Conservation (phyloP, 2,888 invertebrate genomes). For the Electrophaes corylata region DNA sequence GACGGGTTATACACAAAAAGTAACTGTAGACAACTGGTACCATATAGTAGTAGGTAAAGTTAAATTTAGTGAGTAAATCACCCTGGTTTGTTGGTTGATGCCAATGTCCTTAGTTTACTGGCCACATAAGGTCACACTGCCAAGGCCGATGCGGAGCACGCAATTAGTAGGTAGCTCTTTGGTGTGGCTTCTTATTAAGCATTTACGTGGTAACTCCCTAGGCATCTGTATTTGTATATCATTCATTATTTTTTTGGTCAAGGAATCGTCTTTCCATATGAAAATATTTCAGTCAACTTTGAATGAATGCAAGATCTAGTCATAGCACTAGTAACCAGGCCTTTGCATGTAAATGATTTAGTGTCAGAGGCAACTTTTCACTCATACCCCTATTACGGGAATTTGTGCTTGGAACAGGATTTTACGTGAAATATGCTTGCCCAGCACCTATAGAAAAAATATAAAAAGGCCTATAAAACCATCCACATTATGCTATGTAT, state of each 20-base stretch:
- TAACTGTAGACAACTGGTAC: neutral
- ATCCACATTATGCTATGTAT: too few species aligned
- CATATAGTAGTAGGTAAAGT: neutral
- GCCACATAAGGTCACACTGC: conserved; percentile 56
- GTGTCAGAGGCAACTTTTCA: too few species aligned
- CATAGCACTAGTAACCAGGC: too few species aligned
- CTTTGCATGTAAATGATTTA: too few species aligned
- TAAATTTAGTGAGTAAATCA: conserved; percentile 27
- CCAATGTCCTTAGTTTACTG: conserved; percentile 57
- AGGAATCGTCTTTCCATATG: neutral
- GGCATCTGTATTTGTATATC: neutral
- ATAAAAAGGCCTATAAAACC: too few species aligned
- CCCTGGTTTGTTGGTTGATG: conserved; percentile 45
- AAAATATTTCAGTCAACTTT: neutral
- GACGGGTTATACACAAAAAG: conserved; percentile 2
- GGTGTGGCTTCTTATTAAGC: conserved; percentile 56
- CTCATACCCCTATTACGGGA: too few species aligned
- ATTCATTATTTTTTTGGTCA: conserved; percentile 1
- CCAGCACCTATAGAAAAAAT: too few species aligned
- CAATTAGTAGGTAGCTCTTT: conserved; percentile 64
- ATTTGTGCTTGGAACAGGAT: too few species aligned
- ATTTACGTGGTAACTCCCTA: conserved; percentile 7
- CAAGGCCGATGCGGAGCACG: conserved; percentile 61
- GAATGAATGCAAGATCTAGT: neutral
- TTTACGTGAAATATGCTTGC: too few species aligned